Conservation (phyloP, 2,888 invertebrate genomes). For the Monoplex corrugatus region DNA sequence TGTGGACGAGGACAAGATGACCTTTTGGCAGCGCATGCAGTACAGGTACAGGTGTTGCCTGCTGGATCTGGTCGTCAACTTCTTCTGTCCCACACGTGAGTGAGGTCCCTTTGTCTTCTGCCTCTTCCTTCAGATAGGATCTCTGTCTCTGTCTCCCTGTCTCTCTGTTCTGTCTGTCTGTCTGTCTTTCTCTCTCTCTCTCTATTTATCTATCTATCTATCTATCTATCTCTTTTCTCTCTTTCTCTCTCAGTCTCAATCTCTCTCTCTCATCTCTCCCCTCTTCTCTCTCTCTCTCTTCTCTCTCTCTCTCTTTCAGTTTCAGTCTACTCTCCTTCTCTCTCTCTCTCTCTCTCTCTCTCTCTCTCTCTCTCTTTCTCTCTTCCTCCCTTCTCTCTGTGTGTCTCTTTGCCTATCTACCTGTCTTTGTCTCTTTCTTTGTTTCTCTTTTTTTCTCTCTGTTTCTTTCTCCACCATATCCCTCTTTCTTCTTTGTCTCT, state of each 20-base stretch:
- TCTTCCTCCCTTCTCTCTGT: not conserved
- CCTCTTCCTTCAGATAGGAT: not conserved
- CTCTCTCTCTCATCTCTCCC: not conserved
- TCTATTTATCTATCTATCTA: not conserved
- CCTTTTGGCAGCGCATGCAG: constrained; percentile 54
- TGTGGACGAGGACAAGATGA: constrained; percentile 52
- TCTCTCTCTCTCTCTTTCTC: not conserved
- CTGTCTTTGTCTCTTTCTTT: not conserved
- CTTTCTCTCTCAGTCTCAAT: not conserved
- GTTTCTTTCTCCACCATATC: not conserved
- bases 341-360: not conserved
- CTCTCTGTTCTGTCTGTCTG: not conserved
- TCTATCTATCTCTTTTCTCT: not conserved
- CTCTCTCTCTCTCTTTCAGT: not conserved
- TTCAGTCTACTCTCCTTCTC: too few species aligned
- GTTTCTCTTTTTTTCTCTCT: not conserved
- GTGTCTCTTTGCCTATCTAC: not conserved
- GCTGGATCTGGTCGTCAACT: constrained; percentile 50
- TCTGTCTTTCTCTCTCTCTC: too few species aligned
- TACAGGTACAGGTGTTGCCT: constrained; percentile 56
- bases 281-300: not conserved
- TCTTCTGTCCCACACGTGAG: constrained; percentile 53
- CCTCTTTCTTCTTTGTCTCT: not conserved
- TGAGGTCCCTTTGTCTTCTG: not conserved
- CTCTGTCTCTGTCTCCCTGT: not conserved